Percentiles rank a stretch among this genome's conserved stretches.
Evolutionary conservation across 2,113 vertebrate species (phyloP).

Genomic region (Halcyon malimbica): DNA sequence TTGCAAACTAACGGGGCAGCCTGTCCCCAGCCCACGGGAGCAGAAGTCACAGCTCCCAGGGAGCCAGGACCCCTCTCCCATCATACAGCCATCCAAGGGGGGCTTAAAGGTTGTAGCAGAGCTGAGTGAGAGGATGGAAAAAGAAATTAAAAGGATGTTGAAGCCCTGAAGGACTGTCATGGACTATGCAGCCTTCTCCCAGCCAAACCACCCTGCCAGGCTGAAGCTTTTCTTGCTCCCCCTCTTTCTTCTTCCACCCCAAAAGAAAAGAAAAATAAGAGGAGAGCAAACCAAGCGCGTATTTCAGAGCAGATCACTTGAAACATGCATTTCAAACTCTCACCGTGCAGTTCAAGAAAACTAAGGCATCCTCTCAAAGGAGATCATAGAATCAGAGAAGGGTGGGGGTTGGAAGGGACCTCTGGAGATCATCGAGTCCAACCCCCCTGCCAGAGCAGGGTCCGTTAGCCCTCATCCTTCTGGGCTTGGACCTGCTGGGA

Average conservation of each 20-base stretch:
- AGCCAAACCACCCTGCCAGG: rapidly evolving
- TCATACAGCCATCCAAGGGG: background rate
- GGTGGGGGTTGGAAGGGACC: too few relatives aligned
- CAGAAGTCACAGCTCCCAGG: background rate
- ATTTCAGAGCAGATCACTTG: background rate
- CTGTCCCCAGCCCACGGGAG: background rate
- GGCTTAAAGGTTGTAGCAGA: background rate
- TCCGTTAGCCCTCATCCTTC: too few relatives aligned
- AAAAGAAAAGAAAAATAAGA: background rate
- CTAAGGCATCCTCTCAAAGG: background rate
- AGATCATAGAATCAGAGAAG: background rate
- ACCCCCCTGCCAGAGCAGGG: too few relatives aligned
- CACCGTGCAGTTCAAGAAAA: background rate
- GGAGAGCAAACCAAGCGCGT: background rate
- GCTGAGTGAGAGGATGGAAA: background rate
- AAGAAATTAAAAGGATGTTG: background rate
- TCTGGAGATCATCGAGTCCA: too few relatives aligned
- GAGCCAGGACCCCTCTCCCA: background rate
- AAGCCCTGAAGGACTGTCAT: background rate
- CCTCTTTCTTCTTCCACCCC: background rate
- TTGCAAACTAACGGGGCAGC: background rate
- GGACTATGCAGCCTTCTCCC: background rate
- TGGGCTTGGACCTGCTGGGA: too few relatives aligned
- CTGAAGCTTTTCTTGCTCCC: background rate
- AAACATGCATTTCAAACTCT: background rate